Evolutionary conservation across 2,113 vertebrate species (phyloP).

Genomic region (Acanthisitta chloris): DNA sequence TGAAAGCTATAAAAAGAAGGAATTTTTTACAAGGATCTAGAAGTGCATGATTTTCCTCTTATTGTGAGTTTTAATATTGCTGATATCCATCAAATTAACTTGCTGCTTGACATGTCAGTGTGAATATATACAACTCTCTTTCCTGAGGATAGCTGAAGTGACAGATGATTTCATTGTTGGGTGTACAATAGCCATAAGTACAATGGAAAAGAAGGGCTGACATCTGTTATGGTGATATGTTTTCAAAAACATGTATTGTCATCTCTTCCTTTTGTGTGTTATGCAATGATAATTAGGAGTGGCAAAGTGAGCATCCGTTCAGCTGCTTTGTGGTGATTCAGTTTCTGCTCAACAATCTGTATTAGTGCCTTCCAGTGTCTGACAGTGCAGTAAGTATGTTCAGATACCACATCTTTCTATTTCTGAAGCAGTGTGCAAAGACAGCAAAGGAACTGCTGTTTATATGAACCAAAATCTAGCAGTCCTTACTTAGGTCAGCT

Average conservation of each 20-base stretch:
- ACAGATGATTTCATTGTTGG: slow-evolving; percentile 44
- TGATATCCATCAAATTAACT: slow-evolving; percentile 11
- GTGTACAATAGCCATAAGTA: slow-evolving; percentile 19
- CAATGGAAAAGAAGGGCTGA: slow-evolving; percentile 15
- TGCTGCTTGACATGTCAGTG: neutral
- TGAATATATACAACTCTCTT: slow-evolving; percentile 21
- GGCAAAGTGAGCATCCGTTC: neutral
- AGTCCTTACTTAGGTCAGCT: neutral
- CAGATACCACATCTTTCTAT: neutral
- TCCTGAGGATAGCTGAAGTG: slow-evolving; percentile 24
- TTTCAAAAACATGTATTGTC: slow-evolving; percentile 22
- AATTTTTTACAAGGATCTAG: neutral
- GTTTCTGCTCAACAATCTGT: neutral
- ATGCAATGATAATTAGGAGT: slow-evolving; percentile 15
- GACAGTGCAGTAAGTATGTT: neutral
- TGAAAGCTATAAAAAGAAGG: neutral
- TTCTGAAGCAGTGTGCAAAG: neutral
- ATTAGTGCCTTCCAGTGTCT: neutral
- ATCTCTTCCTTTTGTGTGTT: neutral
- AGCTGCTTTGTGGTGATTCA: neutral
- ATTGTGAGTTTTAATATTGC: neutral
- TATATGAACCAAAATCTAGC: neutral
- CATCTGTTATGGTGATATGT: slow-evolving; percentile 10
- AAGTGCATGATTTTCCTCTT: neutral
- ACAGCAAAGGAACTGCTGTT: neutral